Conservation (phyloP, 2,888 invertebrate species). For the Epistrophella euchroma region DNA sequence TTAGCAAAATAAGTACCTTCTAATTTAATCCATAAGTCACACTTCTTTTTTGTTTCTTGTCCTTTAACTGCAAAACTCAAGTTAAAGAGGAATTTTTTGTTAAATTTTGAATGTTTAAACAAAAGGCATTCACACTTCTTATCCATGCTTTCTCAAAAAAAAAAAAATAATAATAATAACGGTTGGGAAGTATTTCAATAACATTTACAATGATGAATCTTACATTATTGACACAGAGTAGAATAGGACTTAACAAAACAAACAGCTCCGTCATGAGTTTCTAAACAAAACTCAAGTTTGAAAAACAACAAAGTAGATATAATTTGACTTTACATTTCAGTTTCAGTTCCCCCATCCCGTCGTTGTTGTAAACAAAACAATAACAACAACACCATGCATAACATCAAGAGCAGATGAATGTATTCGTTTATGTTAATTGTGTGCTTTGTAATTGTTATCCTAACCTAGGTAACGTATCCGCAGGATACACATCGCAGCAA, state of each 20-base stretch:
- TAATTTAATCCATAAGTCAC: no score
- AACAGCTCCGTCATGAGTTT: slow-evolving; percentile 3
- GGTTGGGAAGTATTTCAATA: neutral
- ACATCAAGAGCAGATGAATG: slow-evolving; percentile 44
- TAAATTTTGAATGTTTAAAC: neutral
- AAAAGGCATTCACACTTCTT: neutral
- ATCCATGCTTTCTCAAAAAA: neutral
- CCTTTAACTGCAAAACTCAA: neutral
- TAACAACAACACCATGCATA: slow-evolving; percentile 36
- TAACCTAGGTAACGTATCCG: slow-evolving; percentile 68
- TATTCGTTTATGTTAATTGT: slow-evolving; percentile 75
- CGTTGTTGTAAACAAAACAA: slow-evolving; percentile 30
- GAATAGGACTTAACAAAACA: neutral
- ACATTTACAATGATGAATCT: slow-evolving; percentile 12
- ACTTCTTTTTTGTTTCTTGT: no score
- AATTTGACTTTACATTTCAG: slow-evolving; percentile 2
- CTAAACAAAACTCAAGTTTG: slow-evolving; percentile 33
- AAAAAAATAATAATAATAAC: no score
- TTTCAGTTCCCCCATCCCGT: neutral
- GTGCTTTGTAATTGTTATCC: slow-evolving; percentile 74
- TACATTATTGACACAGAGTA: neutral
- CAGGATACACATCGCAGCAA: slow-evolving; percentile 59
- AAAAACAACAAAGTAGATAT: slow-evolving; percentile 30
- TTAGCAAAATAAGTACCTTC: no score
- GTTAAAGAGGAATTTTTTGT: neutral